A percentile compares a stretch with the other conserved stretches of the same genome.
phyloP scores from a whole-genome alignment of 1,140 invertebrate species.

The Aphelinus atriplicis region DNA sequence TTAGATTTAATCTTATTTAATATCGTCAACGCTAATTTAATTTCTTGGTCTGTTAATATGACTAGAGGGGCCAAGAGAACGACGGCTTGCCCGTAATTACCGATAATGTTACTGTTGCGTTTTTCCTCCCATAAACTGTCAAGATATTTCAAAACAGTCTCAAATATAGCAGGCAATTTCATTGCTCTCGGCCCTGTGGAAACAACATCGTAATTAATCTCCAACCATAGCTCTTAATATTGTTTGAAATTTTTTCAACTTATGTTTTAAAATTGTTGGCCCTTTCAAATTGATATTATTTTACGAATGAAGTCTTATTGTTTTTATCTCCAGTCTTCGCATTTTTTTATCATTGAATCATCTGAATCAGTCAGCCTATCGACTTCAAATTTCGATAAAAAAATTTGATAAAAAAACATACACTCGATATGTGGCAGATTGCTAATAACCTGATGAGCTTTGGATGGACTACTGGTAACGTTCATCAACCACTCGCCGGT shows the following conservation, averaged over 20 bases:
- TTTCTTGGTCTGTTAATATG: slow-evolving; percentile 36
- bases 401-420: slow-evolving; percentile 29
- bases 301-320: too few species aligned
- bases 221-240: too few species aligned
- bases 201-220: not conserved
- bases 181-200: slow-evolving; percentile 47
- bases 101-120: slow-evolving; percentile 41
- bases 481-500: slow-evolving; percentile 69
- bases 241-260: too few species aligned
- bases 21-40: slow-evolving; percentile 31
- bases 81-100: slow-evolving; percentile 50
- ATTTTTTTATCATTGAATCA: too few species aligned
- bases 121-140: slow-evolving; percentile 46
- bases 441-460: slow-evolving; percentile 38
- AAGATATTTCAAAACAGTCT: slow-evolving; percentile 42
- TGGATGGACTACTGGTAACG: slow-evolving; percentile 55
- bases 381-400: too few species aligned
- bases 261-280: too few species aligned
- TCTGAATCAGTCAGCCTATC: too few species aligned
- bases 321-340: too few species aligned
- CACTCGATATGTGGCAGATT: slow-evolving; percentile 46
- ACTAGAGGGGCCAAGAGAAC: slow-evolving; percentile 46
- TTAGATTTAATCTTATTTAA: slow-evolving; percentile 44
- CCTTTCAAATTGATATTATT: too few species aligned
- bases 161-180: slow-evolving; percentile 43